Conservation (phyloP, 2,113 vertebrate genomes). For the Willisornis vidua region DNA sequence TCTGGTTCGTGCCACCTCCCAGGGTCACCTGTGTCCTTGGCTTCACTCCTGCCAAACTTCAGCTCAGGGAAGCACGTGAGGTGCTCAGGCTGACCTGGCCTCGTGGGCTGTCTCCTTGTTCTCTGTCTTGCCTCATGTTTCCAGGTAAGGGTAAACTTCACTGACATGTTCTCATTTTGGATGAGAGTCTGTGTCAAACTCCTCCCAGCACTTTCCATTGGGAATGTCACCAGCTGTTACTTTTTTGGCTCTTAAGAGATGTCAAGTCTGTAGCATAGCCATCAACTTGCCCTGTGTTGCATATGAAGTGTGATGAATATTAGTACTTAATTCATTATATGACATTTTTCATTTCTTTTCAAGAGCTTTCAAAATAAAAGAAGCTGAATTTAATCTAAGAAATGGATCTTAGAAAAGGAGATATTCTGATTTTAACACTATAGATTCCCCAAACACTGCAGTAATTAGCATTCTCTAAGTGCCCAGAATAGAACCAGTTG, state of each 20-base stretch:
- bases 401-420: neutral
- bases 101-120: neutral
- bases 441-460: neutral
- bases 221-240: neutral
- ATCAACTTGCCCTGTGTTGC: neutral
- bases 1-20: neutral
- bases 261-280: neutral
- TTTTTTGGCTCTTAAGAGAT: constrained; percentile 17
- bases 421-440: neutral
- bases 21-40: neutral
- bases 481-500: neutral
- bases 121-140: neutral
- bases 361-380: constrained; percentile 43
- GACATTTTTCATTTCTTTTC: constrained; percentile 14
- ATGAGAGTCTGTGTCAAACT: neutral
- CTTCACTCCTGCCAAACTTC: neutral
- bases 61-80: neutral
- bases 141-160: neutral
- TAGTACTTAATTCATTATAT: constrained; percentile 39
- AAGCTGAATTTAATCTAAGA: constrained; percentile 10
- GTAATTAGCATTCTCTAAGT: constrained; percentile 32
- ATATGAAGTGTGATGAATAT: constrained; percentile 16
- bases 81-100: neutral
- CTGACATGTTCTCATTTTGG: neutral
- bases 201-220: neutral